Base-by-base conservation (phyloP, 2,888 invertebrate genomes). In the Anorthoa munda region DNA sequence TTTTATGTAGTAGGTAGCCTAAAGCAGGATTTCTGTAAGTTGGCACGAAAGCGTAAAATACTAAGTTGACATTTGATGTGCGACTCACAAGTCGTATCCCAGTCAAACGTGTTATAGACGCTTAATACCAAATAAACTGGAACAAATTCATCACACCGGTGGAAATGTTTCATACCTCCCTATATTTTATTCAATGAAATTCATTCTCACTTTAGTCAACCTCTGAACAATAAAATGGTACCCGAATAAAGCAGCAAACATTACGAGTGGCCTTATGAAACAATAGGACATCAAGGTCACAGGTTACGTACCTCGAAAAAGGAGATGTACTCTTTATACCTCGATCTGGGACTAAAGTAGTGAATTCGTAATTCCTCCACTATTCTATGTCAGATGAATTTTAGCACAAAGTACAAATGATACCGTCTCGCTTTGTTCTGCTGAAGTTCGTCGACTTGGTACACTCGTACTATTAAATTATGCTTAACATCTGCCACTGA, bases 331-430 rank as follows among this genome's bases (percentile, higher is more conserved):
- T 31, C 70, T 81, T 80, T 72, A 80, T 79, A 67, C 79, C 79
- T 79, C 73, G 75, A 79, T 82, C 81, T 83, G 68, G 76, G 74
- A 75, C 72, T 48, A 70, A 84, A 85, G 82, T 86, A 84, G 81
- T 87, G 87, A 88, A 89, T 90, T 86, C 86, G 81, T 86, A 84
- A 88, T 83, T 77, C 69, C 63, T 66, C 71, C 70, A 82, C 75
- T 85, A 79, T 84, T 81, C 86, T 87, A 85, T 72, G 79, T 72
- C 65, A 65, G 73, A 83, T 83, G 75, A 85, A 86, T 85, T 90
- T 86, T 75, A 80, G 83, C 79, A 68, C 63, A n/a, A 71, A 77
- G 82, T 82, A 74, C 75, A 75, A 86, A 81, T 84, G 75, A 84
- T 78, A 82, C 75, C 56, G 60, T 71, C 72, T 68, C 77, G 72